Base-by-base conservation (phyloP, 2,888 invertebrate species). In the Charanyca ferruginea region DNA sequence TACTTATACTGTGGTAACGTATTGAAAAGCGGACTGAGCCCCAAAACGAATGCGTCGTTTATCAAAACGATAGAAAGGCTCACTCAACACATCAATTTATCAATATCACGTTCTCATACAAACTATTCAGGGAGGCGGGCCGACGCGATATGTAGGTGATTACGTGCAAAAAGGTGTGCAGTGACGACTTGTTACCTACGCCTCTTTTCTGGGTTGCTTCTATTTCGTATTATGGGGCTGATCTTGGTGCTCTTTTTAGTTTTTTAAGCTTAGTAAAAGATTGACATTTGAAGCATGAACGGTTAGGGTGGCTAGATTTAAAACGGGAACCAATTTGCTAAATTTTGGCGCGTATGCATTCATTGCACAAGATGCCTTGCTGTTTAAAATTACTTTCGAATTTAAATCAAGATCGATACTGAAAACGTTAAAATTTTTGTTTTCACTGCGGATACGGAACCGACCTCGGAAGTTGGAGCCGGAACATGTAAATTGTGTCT, bases 1-100 rank as follows among this genome's bases (percentile, higher is more conserved):
- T n/a, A n/a, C n/a, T n/a, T n/a, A n/a, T n/a, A n/a, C n/a, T n/a
- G n/a, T n/a, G n/a, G n/a, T n/a, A 65, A 63, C 60, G 71, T 59
- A 79, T 81, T 83, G 84, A 83, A 85, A 82, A 68, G 67, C 65
- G 51, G 61, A 57, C 66, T 54, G 58, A 55, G 60, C 65, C 54
- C 49, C 51, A 57, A 59, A 53, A 52, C 22, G 64, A 71, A 65
- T 45, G 62, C 53, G 63, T 85, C 87, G 69, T 85, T 84, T 83
- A 83, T 85, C 86, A 84, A 79, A 76, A 71, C 59, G 72, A 73
- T 63, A 75, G 66, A 87, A 85, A 77, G 59, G 73, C 73, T 64
- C 70, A 72, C 79, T 79, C 78, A 73, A 66, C 73, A 72, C 72
- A 71, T 67, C 78, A 79, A 85, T 86, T 85, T 84, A 84, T 86